Conservation (phyloP, 2,888 invertebrate species). For the Lepidocyrtinus sp. region DNA sequence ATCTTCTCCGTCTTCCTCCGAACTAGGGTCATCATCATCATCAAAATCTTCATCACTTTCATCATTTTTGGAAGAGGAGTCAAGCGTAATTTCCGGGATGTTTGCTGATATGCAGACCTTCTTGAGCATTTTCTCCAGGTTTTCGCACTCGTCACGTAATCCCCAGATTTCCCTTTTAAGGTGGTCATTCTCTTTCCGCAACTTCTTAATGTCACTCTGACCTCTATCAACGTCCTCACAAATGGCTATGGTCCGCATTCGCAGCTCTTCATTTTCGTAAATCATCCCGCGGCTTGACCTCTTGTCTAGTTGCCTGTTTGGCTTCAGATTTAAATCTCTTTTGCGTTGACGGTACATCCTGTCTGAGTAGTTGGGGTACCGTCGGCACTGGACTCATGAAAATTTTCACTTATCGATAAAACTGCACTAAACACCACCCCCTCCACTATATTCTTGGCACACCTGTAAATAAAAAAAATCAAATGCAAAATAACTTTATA, state of each 20-base stretch:
- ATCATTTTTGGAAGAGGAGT: slow-evolving; percentile 42
- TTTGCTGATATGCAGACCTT: slow-evolving; percentile 65
- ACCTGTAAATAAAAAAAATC: too few relatives aligned
- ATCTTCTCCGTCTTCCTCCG: slow-evolving; percentile 55
- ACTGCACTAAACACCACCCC: slow-evolving; percentile 23
- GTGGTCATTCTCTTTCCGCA: slow-evolving; percentile 90
- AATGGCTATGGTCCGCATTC: slow-evolving; percentile 90
- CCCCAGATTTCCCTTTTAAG: slow-evolving; percentile 89
- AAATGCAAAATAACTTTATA: too few relatives aligned
- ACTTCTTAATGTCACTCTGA: slow-evolving; percentile 90
- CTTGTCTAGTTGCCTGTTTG: slow-evolving; percentile 90
- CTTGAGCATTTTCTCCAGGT: slow-evolving; percentile 84
- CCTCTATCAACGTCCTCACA: slow-evolving; percentile 94
- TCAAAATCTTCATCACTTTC: slow-evolving; percentile 26
- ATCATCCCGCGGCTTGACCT: slow-evolving; percentile 94
- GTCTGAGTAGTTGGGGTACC: slow-evolving; percentile 29
- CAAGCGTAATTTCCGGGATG: slow-evolving; percentile 40
- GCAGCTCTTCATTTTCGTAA: slow-evolving; percentile 92
- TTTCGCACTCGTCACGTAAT: slow-evolving; percentile 89
- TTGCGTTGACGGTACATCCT: slow-evolving; percentile 89
- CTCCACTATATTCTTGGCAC: too few relatives aligned
- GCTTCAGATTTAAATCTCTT: slow-evolving; percentile 90
- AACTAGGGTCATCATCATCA: slow-evolving; percentile 57
- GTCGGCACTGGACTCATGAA: too few relatives aligned
- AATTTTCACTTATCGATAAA: slow-evolving; percentile 5